Evolutionary conservation across 2,797 vertebrate genomes (phyloP), one percentile per base, ranked within the genome.

Genomic region (Tachyglossus aculeatus): DNA sequence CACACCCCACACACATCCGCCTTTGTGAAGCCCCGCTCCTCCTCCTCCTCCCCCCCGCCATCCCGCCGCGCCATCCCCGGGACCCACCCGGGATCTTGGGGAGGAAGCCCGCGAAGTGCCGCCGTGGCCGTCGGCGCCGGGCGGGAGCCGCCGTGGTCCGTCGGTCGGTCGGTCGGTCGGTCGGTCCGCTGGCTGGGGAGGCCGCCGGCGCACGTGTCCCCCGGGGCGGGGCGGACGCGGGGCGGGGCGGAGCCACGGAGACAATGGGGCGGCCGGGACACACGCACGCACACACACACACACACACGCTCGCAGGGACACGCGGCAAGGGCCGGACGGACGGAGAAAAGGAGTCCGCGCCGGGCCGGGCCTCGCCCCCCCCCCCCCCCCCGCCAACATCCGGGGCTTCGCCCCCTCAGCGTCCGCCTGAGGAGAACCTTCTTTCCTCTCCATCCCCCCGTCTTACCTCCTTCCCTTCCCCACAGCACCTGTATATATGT

Each of bases 201-300:
- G 40, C 79, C 33, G 78, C 77, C 22, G 76, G 73, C 71, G 77
- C 77, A 75, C 82, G 78, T 80, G 68, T 86, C 68, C 45, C 82
- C 71, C 58, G 81, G 74, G 84, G 81, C 74, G 71, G 78, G 74
- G 81, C 74, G 59, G 64, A 66, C 52, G 59, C 9, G 66, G n/a
- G 32, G 60, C 76, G 64, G 66, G 52, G 59, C 9, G 66, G n/a
- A 32, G 60, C 76, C 9, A 27, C 60, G 61, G 33, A 85, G 77
- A 78, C 79, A 85, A 86, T 78, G 78, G 84, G 72, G 67, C 56
- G 32, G 67, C 62, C 65, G 60, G 67, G 60, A 77, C 78, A 81
- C 80, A 79, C 84, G 81, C 75, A 74, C 73, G 81, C 76, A n/a
- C n/a, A n/a, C n/a, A n/a, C n/a, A n/a, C n/a, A n/a, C n/a, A n/a